These are phyloP conservation scores for Montipora efflorescens DNA, from an alignment of 64 coral and sea anemone species.

Conservation along the genomic window DNA sequence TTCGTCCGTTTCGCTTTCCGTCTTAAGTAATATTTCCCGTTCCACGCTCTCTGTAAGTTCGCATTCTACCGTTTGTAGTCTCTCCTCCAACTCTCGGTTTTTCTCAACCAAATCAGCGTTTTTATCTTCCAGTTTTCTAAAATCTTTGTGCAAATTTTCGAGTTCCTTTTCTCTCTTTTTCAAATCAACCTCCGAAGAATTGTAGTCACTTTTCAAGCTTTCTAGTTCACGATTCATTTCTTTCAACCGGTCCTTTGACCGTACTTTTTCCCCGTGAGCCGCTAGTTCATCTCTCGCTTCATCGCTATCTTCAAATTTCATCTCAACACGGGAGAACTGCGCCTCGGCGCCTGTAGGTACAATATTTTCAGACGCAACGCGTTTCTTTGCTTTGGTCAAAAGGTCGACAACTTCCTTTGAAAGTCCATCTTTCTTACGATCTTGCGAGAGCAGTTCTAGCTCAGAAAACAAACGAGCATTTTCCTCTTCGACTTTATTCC, in stretches of 20 bases:
- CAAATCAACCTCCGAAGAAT: neutral
- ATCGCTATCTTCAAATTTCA: conserved; percentile 43
- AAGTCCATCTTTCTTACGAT: conserved; percentile 69
- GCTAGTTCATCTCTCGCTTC: conserved; percentile 13
- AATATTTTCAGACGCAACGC: conserved; percentile 44
- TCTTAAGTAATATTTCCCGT: conserved; percentile 52
- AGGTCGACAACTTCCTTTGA: conserved; percentile 73
- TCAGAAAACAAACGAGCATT: conserved; percentile 67
- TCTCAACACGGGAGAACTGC: conserved; percentile 9
- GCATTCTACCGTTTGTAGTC: conserved; percentile 61
- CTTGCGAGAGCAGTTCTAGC: conserved; percentile 36
- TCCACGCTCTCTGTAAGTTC: conserved; percentile 73
- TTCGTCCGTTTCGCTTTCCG: conserved; percentile 46
- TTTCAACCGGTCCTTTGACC: conserved; percentile 31
- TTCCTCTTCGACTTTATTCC: conserved; percentile 80
- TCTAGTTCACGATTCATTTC: conserved; percentile 23
- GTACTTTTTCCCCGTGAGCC: conserved; percentile 28
- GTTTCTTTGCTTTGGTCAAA: conserved; percentile 76
- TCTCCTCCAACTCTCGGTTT: conserved; percentile 76
- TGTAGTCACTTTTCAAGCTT: neutral
- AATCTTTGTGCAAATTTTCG: conserved; percentile 45
- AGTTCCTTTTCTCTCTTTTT: conserved; percentile 63
- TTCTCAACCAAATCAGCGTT: conserved; percentile 51
- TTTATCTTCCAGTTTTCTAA: conserved; percentile 65
- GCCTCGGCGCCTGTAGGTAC: conserved; percentile 32